Conservation (phyloP, 2,113 vertebrate genomes). For the Coregonus clupeaformis region DNA sequence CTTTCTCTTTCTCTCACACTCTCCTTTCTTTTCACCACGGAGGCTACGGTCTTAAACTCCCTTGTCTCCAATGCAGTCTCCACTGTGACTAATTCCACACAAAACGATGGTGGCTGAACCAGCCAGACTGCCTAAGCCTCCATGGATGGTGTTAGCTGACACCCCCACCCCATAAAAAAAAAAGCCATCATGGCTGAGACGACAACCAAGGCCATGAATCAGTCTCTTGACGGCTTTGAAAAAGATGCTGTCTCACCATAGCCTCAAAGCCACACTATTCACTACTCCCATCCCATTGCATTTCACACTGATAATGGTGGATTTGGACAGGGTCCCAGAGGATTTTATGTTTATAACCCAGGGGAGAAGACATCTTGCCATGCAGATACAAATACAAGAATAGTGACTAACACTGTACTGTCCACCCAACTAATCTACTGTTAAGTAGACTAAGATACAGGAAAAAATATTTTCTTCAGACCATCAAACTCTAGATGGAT, state of each 20-base stretch:
- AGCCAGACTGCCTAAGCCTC: conserved; percentile 48
- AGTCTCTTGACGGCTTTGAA: conserved; percentile 26
- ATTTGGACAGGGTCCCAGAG: too few relatives aligned
- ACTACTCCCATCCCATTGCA: background rate
- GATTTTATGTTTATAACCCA: too few relatives aligned
- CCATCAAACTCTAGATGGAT: background rate
- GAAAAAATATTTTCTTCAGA: background rate
- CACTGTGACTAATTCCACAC: conserved; percentile 67
- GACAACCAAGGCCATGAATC: conserved; percentile 45
- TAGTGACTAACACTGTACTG: background rate
- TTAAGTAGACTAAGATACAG: background rate
- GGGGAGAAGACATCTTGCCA: background rate
- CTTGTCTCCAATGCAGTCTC: conserved; percentile 37
- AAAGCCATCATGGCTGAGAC: conserved; percentile 36
- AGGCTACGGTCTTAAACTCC: conserved; percentile 40
- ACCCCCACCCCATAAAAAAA: conserved; percentile 50
- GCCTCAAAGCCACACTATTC: conserved; percentile 19
- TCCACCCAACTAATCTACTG: background rate
- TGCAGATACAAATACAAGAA: background rate
- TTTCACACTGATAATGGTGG: background rate
- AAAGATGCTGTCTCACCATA: conserved; percentile 21
- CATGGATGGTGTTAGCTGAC: conserved; percentile 49
- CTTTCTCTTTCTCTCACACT: conserved; percentile 31
- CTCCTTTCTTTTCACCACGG: background rate
- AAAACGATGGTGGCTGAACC: conserved; percentile 59